Conservation (phyloP, 2,797 vertebrate species). For the Platyrinchus mystaceus region DNA sequence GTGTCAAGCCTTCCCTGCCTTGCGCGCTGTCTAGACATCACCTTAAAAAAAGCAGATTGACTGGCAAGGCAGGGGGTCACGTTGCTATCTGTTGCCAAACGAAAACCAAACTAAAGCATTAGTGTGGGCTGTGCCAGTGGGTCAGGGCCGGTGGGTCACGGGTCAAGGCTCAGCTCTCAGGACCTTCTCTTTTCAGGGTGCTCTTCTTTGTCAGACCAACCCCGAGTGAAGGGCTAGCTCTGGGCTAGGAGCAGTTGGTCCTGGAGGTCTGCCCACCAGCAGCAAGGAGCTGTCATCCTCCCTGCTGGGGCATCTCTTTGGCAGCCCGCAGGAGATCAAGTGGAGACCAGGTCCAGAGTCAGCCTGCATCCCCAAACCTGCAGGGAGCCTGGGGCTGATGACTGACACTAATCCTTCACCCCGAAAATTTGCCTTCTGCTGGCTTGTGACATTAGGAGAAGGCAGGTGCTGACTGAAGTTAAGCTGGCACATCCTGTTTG, state of each 20-base stretch:
- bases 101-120: neutral
- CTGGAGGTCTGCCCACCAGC: neutral
- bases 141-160: neutral
- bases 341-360: neutral
- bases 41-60: neutral
- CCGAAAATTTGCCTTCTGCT: neutral
- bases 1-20: neutral
- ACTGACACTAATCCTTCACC: neutral
- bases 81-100: neutral
- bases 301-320: neutral
- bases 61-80: neutral
- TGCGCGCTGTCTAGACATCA: neutral
- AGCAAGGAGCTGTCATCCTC: neutral
- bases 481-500: constrained; percentile 32
- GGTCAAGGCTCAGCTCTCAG: neutral
- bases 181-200: fast-evolving
- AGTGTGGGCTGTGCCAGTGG: neutral
- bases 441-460: neutral
- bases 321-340: neutral
- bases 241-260: neutral
- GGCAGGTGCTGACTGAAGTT: neutral
- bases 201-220: fast-evolving
- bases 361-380: neutral
- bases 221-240: fast-evolving
- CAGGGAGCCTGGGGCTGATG: neutral